Conservation (phyloP, 2,113 vertebrate species). For the Podarcis muralis region DNA sequence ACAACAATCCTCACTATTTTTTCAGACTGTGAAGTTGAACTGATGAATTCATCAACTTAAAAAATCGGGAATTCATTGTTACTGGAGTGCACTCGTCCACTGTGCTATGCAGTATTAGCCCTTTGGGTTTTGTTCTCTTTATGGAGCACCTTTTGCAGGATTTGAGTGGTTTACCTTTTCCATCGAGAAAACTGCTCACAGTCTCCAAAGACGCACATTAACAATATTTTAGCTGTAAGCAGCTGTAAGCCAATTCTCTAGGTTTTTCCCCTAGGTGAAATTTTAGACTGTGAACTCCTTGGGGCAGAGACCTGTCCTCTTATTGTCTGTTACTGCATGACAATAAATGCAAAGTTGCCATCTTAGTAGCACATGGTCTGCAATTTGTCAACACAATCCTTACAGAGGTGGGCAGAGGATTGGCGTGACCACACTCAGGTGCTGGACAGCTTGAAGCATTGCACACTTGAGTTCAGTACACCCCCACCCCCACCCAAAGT, state of each 20-base stretch:
- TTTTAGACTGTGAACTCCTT: neutral
- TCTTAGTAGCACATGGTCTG: neutral
- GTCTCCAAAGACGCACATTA: neutral
- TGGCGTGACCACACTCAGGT: neutral
- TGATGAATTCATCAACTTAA: neutral
- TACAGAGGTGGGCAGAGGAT: neutral
- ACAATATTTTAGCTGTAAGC: neutral
- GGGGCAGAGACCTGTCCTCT: neutral
- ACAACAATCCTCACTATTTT: neutral
- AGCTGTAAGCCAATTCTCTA: neutral
- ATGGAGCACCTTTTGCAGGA: neutral
- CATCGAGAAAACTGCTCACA: neutral
- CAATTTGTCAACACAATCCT: neutral
- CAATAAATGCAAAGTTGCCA: no score
- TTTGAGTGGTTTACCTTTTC: neutral
- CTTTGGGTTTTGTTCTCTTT: neutral
- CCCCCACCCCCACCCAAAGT: no score
- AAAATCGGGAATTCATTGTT: neutral
- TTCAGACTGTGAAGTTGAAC: neutral
- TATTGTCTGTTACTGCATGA: neutral
- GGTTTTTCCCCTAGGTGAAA: neutral
- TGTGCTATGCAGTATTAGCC: neutral
- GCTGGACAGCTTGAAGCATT: neutral
- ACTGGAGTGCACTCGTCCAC: neutral
- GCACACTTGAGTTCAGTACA: neutral